Evolutionary conservation across 2,888 invertebrate genomes (phyloP).

Genomic region (Ganaspis brasiliensis): DNA sequence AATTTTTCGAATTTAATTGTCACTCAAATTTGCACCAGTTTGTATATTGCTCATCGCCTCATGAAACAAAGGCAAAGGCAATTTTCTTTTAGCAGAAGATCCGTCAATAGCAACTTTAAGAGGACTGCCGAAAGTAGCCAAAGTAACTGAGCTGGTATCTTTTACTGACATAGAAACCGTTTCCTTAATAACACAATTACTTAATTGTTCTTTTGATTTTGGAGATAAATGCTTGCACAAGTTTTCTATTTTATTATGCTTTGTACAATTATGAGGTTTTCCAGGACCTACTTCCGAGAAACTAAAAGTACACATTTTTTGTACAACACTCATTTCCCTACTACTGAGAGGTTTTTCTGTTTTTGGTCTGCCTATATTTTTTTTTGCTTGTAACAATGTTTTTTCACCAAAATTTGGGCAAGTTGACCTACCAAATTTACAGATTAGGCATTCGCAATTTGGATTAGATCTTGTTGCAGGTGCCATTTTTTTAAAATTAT

Average conservation of each 20-base stretch:
- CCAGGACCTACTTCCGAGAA: neutral
- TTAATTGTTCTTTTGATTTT: neutral
- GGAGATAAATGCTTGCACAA: neutral
- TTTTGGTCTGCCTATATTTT: neutral
- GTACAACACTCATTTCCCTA: neutral
- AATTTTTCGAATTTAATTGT: neutral
- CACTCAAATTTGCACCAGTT: constrained; percentile 3
- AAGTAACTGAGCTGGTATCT: neutral
- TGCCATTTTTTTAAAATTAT: constrained; percentile 6
- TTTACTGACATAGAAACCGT: neutral
- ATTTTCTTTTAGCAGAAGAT: neutral
- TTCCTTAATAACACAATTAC: neutral
- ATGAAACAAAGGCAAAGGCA: neutral
- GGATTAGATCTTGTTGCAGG: constrained; percentile 1
- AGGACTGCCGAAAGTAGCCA: too few species aligned
- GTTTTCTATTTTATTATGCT: neutral
- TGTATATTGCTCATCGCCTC: neutral
- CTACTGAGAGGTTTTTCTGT: neutral
- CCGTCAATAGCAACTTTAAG: neutral
- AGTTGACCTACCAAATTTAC: neutral
- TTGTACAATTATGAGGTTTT: neutral
- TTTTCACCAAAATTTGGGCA: neutral
- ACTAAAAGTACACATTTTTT: constrained; percentile 1
- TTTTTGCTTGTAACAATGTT: neutral
- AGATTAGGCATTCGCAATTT: constrained; percentile 2